These are phyloP conservation scores for Arion vulgaris DNA, from an alignment of 1,140 invertebrate genomes.

Conservation along the genomic window DNA sequence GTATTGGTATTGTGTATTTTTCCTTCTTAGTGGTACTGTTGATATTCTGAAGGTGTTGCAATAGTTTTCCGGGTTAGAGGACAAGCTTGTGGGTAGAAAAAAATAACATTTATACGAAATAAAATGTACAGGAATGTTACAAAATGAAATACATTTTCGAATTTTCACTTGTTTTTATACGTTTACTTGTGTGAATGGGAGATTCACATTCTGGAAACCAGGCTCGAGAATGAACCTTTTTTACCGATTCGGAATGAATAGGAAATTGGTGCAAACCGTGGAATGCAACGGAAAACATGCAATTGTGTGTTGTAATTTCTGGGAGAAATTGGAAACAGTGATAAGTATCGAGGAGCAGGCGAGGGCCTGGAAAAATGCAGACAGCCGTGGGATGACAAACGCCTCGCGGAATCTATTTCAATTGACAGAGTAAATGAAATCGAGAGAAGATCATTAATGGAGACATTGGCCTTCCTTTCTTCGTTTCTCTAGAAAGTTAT, in stretches of 20 bases:
- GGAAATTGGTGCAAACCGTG: constrained; percentile 26
- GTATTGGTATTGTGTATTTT: too few relatives aligned
- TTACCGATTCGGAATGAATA: not conserved
- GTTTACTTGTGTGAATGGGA: not conserved
- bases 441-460: constrained; percentile 25
- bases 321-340: constrained; percentile 35
- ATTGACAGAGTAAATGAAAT: constrained; percentile 34
- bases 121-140: too few relatives aligned
- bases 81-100: too few relatives aligned
- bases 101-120: too few relatives aligned
- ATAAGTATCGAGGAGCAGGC: constrained; percentile 23
- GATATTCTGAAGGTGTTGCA: too few relatives aligned
- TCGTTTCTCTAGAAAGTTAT: not conserved
- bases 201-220: not conserved
- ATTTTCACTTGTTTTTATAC: not conserved
- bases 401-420: constrained; percentile 22
- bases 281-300: constrained; percentile 9
- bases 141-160: too few relatives aligned
- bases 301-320: constrained; percentile 28
- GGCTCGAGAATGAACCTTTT: not conserved
- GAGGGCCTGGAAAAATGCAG: constrained; percentile 7
- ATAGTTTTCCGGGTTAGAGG: too few relatives aligned
- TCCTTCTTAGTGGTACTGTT: too few relatives aligned
- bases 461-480: constrained; percentile 6
- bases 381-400: constrained; percentile 34